These are phyloP conservation scores for Drosophila stalkeri DNA, from an alignment of 2,888 invertebrate genomes.

Conservation along the genomic window DNA sequence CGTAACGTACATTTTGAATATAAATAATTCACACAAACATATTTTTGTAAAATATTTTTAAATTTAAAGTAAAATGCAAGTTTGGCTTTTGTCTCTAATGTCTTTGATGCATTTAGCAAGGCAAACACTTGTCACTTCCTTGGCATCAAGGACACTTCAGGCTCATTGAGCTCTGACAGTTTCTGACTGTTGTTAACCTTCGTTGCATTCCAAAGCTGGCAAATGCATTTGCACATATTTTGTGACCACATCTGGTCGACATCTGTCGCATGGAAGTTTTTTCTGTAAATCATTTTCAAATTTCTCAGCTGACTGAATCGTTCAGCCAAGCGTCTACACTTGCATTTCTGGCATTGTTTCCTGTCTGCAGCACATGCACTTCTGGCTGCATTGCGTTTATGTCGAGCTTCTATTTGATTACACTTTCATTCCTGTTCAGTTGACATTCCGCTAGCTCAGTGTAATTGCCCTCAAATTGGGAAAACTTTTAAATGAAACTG, in stretches of 20 bases:
- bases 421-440: conserved; percentile 13
- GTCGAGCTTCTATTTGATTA: conserved; percentile 20
- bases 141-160: conserved; percentile 8
- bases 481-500: neutral
- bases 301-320: conserved; percentile 47
- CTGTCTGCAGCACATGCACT: conserved; percentile 27
- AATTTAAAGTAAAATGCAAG: neutral
- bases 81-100: no score
- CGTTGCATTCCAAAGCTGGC: neutral
- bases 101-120: neutral
- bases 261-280: neutral
- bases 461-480: neutral
- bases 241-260: conserved; percentile 13
- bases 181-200: neutral
- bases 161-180: neutral
- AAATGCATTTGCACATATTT: conserved; percentile 18
- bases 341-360: conserved; percentile 24
- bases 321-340: neutral
- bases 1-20: no score
- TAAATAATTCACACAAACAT: no score
- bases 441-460: neutral
- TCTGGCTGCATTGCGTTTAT: conserved; percentile 17
- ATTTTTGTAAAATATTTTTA: neutral
- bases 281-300: conserved; percentile 15
- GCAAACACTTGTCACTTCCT: neutral